Conservation (phyloP, 2,888 invertebrate genomes). For the Hypena proboscidalis region DNA sequence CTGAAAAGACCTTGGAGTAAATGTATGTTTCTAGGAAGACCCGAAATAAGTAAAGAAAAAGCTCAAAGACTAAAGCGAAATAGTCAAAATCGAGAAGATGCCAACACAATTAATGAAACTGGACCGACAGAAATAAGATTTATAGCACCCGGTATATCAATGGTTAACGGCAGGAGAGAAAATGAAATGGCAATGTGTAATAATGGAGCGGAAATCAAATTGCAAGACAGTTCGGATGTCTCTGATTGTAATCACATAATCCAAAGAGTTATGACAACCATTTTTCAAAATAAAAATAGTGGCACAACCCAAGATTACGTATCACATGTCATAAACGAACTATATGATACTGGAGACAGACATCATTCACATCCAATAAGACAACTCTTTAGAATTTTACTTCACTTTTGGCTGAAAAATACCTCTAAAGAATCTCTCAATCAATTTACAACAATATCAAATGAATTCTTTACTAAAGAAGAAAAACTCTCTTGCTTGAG, state of each 20-base stretch:
- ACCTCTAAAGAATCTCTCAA: slow-evolving; percentile 49
- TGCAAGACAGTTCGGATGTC: slow-evolving; percentile 48
- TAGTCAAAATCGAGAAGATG: neutral
- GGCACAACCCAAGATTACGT: slow-evolving; percentile 50
- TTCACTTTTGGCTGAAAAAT: slow-evolving; percentile 71
- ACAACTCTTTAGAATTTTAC: slow-evolving; percentile 62
- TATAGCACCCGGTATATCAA: slow-evolving; percentile 33
- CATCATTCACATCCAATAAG: slow-evolving; percentile 60
- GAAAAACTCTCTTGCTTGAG: slow-evolving; percentile 55
- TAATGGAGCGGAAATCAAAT: slow-evolving; percentile 37
- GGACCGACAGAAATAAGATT: slow-evolving; percentile 14
- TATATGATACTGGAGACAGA: slow-evolving; percentile 56
- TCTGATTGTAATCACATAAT: slow-evolving; percentile 62
- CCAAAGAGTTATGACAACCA: slow-evolving; percentile 59
- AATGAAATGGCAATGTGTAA: slow-evolving; percentile 43
- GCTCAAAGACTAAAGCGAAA: slow-evolving; percentile 28
- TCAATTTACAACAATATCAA: slow-evolving; percentile 48
- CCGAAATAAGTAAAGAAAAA: slow-evolving; percentile 44
- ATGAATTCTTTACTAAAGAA: slow-evolving; percentile 60
- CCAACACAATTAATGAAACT: neutral
- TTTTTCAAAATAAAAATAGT: slow-evolving; percentile 50
- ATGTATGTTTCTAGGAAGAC: slow-evolving; percentile 62
- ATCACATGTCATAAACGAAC: slow-evolving; percentile 60
- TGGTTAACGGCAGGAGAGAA: slow-evolving; percentile 38
- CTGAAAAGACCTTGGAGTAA: slow-evolving; percentile 58